phyloP scores from a whole-genome alignment of 2,113 vertebrate species.

The Benitochromis conjunctus region DNA sequence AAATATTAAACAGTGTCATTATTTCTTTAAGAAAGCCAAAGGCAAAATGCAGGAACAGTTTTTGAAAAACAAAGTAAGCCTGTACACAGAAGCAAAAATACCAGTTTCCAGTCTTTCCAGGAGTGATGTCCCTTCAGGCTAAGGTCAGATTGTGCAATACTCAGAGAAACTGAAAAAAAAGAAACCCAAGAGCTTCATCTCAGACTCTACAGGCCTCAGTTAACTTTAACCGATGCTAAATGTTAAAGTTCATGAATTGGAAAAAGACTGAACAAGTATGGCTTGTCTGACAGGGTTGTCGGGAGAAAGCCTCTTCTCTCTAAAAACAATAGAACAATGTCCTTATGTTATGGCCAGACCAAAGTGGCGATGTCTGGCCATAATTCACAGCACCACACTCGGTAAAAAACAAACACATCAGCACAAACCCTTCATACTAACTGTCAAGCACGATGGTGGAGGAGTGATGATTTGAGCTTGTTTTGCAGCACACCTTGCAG shows the following conservation, averaged over 20 bases:
- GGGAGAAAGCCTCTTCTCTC: neutral
- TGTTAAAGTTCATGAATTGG: neutral
- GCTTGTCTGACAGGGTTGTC: neutral
- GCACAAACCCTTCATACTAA: neutral
- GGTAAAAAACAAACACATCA: no score
- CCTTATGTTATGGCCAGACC: neutral
- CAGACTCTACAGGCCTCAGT: neutral
- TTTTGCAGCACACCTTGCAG: neutral
- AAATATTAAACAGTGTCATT: accelerated
- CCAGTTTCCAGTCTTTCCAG: neutral
- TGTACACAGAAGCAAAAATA: neutral
- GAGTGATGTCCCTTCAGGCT: accelerated
- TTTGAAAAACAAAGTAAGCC: neutral
- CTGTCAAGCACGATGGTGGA: neutral
- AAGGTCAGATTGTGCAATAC: neutral
- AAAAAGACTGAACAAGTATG: neutral
- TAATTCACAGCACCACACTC: neutral
- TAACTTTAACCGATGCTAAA: neutral
- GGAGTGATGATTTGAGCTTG: neutral
- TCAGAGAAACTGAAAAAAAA: neutral
- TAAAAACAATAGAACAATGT: accelerated
- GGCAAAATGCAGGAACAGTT: neutral
- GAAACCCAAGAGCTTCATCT: accelerated
- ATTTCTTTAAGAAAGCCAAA: neutral
- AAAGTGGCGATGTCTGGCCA: neutral